Evolutionary conservation across 2,888 invertebrate species (phyloP).

Genomic region (Tetragonula carbonaria): DNA sequence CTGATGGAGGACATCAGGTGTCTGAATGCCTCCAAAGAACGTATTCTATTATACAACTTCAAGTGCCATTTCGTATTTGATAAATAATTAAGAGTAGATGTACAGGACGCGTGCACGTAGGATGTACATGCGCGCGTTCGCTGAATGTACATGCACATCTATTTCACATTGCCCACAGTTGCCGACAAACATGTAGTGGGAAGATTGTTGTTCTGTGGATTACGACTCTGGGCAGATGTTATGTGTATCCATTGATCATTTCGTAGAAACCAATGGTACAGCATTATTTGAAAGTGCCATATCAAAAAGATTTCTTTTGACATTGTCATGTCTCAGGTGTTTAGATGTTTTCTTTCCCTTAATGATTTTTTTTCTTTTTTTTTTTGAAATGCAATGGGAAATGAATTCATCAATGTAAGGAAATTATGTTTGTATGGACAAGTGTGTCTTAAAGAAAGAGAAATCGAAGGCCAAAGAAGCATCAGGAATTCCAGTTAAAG

Average conservation of each 20-base stretch:
- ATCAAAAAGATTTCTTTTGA: slow-evolving; percentile 17
- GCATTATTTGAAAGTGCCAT: slow-evolving; percentile 48
- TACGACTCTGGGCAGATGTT: neutral
- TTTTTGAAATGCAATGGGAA: slow-evolving; percentile 4
- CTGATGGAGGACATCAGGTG: slow-evolving; percentile 26
- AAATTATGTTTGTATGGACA: neutral
- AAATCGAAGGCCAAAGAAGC: slow-evolving; percentile 40
- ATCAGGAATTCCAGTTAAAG: slow-evolving; percentile 27
- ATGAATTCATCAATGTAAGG: neutral
- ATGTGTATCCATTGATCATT: neutral
- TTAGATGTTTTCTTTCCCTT: neutral
- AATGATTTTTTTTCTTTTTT: too few relatives aligned
- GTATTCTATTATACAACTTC: slow-evolving; percentile 42
- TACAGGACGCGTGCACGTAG: slow-evolving; percentile 26
- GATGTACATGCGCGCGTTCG: slow-evolving; percentile 13
- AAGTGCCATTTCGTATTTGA: slow-evolving; percentile 73
- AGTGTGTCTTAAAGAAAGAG: neutral
- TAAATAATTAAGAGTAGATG: slow-evolving; percentile 52
- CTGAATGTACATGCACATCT: slow-evolving; percentile 32
- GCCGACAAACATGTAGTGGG: slow-evolving; percentile 23
- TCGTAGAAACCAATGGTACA: neutral
- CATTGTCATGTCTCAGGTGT: neutral
- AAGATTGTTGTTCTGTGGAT: slow-evolving; percentile 6
- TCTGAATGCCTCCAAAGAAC: slow-evolving; percentile 20
- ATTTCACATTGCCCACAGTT: slow-evolving; percentile 20